Conservation (phyloP, 2,797 vertebrate genomes). For the Tenualosa thibaudeaui region DNA sequence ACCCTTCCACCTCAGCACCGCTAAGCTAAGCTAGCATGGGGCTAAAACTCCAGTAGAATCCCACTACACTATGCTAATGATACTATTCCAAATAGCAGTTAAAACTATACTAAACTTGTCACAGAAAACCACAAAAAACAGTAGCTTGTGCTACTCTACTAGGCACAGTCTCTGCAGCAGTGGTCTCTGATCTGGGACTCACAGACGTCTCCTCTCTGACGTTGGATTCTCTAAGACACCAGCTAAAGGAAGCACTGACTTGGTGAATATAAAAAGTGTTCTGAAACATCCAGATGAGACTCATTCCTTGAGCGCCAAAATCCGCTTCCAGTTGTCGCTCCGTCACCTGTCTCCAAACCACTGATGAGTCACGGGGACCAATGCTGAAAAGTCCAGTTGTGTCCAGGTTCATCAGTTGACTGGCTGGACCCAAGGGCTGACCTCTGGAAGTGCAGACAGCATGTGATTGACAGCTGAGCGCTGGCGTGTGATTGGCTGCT, state of each 20-base stretch:
- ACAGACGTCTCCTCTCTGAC: no score
- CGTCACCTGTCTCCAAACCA: no score
- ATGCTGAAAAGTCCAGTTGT: no score
- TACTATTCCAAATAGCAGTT: background rate
- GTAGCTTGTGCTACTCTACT: background rate
- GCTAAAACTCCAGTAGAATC: background rate
- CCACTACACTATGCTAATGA: background rate
- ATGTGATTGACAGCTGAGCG: background rate
- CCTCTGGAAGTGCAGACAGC: background rate
- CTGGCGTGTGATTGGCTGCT: slow-evolving; percentile 47
- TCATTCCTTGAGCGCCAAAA: background rate
- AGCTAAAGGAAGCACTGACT: background rate
- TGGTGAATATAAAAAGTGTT: background rate
- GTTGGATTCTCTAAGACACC: background rate
- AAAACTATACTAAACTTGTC: background rate
- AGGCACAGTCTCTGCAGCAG: no score
- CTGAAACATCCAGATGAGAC: background rate
- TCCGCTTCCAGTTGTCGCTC: background rate
- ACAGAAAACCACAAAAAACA: no score
- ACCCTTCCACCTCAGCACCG: no score
- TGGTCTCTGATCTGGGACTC: no score
- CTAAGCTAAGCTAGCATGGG: background rate
- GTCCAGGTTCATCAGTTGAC: background rate
- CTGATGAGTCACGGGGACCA: no score
- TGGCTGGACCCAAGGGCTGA: background rate